Percentiles rank a stretch among this genome's conserved stretches.
Evolutionary conservation across 2,113 vertebrate species (phyloP).

Genomic region (Seriola aureovittata): DNA sequence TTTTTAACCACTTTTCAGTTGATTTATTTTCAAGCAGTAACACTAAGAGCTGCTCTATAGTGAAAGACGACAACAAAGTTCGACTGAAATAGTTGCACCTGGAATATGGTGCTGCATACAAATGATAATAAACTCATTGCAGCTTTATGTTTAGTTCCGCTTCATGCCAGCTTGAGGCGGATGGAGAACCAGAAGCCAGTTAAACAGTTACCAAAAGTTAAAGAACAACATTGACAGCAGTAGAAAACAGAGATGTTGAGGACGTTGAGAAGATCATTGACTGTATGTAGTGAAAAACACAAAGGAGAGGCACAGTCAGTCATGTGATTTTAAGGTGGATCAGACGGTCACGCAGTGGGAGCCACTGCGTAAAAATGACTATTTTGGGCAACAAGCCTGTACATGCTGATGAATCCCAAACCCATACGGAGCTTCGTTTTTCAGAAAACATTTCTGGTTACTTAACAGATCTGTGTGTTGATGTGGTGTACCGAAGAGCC

Average conservation of each 20-base stretch:
- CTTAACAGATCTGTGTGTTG: neutral
- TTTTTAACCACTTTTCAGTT: neutral
- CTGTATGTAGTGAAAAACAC: neutral
- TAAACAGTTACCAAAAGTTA: neutral
- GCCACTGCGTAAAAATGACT: slow-evolving; percentile 1
- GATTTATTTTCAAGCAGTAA: slow-evolving; percentile 14
- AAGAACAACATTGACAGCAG: neutral
- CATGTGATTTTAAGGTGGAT: neutral
- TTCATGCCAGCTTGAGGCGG: slow-evolving; percentile 13
- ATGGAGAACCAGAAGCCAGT: neutral
- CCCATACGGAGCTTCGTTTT: neutral
- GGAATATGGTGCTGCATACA: neutral
- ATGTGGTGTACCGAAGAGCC: neutral
- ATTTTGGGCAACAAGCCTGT: slow-evolving; percentile 2
- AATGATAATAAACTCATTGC: slow-evolving; percentile 3
- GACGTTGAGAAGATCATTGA: neutral
- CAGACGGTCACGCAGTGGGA: slow-evolving; percentile 14
- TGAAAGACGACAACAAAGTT: neutral
- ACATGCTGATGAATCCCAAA: neutral
- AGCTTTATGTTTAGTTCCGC: slow-evolving; percentile 32
- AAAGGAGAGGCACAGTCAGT: neutral
- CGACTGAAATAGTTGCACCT: neutral
- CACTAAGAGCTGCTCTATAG: neutral
- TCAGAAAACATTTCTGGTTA: neutral
- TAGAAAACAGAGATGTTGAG: neutral